phyloP scores from a whole-genome alignment of 1,140 invertebrate species.

The Hylyphantes graminicola region DNA sequence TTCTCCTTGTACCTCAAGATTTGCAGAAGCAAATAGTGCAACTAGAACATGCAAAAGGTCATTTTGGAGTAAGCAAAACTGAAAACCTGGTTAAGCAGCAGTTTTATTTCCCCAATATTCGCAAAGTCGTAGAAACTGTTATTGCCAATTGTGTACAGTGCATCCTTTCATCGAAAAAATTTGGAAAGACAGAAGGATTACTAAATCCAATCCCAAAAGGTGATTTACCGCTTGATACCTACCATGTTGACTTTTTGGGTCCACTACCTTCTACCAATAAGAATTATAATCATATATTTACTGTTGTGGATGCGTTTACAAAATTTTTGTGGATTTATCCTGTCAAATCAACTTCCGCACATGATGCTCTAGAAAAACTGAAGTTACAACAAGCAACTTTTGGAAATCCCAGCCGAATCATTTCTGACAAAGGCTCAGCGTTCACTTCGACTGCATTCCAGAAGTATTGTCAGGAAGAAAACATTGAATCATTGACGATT shows the following conservation, averaged over 20 bases:
- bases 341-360: slow-evolving; percentile 9
- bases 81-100: not conserved
- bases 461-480: not conserved
- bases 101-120: slow-evolving; percentile 15
- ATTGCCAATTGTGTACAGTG: slow-evolving; percentile 7
- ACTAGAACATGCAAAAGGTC: slow-evolving; percentile 7
- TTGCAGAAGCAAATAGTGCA: not conserved
- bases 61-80: slow-evolving; percentile 16
- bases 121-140: not conserved
- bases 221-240: slow-evolving; percentile 1
- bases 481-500: not conserved
- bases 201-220: slow-evolving; percentile 18
- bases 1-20: not conserved
- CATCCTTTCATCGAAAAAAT: slow-evolving; percentile 8
- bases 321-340: slow-evolving; percentile 39
- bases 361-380: not conserved
- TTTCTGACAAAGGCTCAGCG: not conserved
- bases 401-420: not conserved
- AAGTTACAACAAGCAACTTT: slow-evolving; percentile 3
- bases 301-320: slow-evolving; percentile 27
- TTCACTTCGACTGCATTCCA: not conserved
- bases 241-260: slow-evolving; percentile 29
- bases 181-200: slow-evolving; percentile 1
- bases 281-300: slow-evolving; percentile 38
- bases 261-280: slow-evolving; percentile 19